A percentile compares a stretch with the other conserved stretches of the same genome.
phyloP scores from a whole-genome alignment of 2,113 vertebrate species.

The Cyprinodon variegatus region DNA sequence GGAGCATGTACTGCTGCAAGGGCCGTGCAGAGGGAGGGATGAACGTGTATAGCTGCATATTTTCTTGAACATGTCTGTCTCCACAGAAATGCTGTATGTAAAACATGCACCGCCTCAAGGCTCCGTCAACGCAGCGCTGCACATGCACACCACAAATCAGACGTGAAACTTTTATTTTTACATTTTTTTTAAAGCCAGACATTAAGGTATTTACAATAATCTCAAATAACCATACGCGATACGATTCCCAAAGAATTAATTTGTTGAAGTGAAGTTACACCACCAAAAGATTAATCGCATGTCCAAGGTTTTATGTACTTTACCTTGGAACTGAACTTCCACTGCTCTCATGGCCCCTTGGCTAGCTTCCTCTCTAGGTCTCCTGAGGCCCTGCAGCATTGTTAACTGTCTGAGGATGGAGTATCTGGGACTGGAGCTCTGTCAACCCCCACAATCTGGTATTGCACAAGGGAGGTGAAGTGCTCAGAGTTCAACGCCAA shows the following conservation, averaged over 20 bases:
- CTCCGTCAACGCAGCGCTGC: constrained; percentile 21
- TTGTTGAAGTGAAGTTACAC: constrained; percentile 38
- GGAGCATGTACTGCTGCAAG: constrained; percentile 61
- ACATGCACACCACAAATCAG: constrained; percentile 37
- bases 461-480: constrained; percentile 42
- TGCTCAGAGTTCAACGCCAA: constrained; percentile 71
- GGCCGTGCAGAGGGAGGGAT: constrained; percentile 46
- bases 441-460: constrained; percentile 52
- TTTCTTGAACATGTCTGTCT: constrained; percentile 44
- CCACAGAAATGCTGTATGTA: constrained; percentile 38
- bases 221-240: constrained; percentile 49
- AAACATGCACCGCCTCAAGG: constrained; percentile 64
- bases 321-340: constrained; percentile 89
- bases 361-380: constrained; percentile 87
- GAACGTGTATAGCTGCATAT: constrained; percentile 28
- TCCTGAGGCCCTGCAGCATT: constrained; percentile 74
- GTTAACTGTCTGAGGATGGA: constrained; percentile 81
- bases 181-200: constrained; percentile 83
- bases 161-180: constrained; percentile 80
- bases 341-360: constrained; percentile 80
- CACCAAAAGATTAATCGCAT: constrained; percentile 83
- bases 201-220: constrained; percentile 81
- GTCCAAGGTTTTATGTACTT: constrained; percentile 89
- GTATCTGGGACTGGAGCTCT: constrained; percentile 66
- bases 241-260: constrained; percentile 25